Evolutionary conservation across 2,113 vertebrate genomes (phyloP), one percentile per base, ranked within the genome.

Genomic region (Vanacampus margaritifer): DNA sequence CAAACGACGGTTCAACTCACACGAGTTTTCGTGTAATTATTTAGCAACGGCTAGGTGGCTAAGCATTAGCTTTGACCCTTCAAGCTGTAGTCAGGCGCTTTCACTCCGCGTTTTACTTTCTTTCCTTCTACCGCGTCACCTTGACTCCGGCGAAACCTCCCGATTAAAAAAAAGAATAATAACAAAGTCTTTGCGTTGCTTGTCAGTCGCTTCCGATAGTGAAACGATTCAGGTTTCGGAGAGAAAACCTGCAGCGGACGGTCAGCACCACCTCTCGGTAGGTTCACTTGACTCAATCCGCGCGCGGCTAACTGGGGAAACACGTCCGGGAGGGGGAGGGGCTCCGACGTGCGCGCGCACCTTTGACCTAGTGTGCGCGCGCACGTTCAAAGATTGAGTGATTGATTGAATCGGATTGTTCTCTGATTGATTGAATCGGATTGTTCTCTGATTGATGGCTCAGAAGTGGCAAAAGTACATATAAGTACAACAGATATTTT

Each of bases 181-280:
- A 59, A 46, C 54, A 51, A 74, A 71, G 48, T 69, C 71, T 64
- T 60, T 13, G 66, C 68, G 73, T 80, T 74, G 64, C 65, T 57
- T 88, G 89, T 87, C 87, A 84, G 66, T 76, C 35, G 67, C 79
- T 74, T 74, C 41, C 41, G 32, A 65, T 86, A 78, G 68, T 72
- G 43, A 1, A 35, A 75, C 74, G 71, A 59, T 74, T 72, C 79
- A 84, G 86, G 83, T 87, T 91, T 86, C 82, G 65, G 68, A 26
- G 3, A 73, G 81, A 88, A 87, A 91, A 87, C 88, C 88, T 78
- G 84, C 84, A 70, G 79, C 87, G 87, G 85, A 84, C 67, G 78
- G 84, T 86, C 87, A 83, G 83, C 79, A 86, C 89, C 86, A 85
- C 86, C 86, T 88, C 85, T 79, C 83, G 84, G 79, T 87, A 86